Evolutionary conservation across 2,797 vertebrate species (phyloP).

Genomic region (Trematomus bernacchii): DNA sequence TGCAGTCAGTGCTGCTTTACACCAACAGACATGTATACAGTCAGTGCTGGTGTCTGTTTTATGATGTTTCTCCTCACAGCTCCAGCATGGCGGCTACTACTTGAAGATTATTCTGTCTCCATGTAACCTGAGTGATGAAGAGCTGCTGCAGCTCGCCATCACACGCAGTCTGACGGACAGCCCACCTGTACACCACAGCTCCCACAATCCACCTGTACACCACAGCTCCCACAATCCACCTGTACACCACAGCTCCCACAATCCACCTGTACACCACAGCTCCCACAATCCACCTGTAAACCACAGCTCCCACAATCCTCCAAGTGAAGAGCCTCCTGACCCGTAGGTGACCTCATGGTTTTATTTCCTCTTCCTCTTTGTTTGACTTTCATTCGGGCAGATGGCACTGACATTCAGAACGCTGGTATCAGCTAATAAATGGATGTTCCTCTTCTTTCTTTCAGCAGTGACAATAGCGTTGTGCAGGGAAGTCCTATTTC

Average conservation of each 20-base stretch:
- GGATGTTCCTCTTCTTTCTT: too few species aligned
- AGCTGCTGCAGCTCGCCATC: constrained; percentile 92
- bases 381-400: too few species aligned
- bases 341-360: constrained; percentile 41
- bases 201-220: constrained; percentile 22
- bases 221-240: constrained; percentile 15
- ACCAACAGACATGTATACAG: background rate
- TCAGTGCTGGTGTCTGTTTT: background rate
- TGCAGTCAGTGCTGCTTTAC: background rate
- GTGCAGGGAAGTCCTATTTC: too few species aligned
- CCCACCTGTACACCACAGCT: background rate
- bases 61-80: background rate
- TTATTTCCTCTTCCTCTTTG: background rate
- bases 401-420: too few species aligned
- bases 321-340: constrained; percentile 55
- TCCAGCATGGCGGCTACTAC: constrained; percentile 68
- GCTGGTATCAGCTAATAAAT: too few species aligned
- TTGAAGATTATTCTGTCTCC: constrained; percentile 92
- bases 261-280: constrained; percentile 2
- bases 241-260: background rate
- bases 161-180: constrained; percentile 89
- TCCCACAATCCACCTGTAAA: constrained; percentile 11
- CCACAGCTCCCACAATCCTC: constrained; percentile 75
- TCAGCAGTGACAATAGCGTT: too few species aligned
- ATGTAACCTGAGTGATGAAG: constrained; percentile 90